A percentile compares a stretch with the other conserved stretches of the same genome.
Conservation (phyloP, 2,888 invertebrate genomes). For the Harpalus rufipes region DNA sequence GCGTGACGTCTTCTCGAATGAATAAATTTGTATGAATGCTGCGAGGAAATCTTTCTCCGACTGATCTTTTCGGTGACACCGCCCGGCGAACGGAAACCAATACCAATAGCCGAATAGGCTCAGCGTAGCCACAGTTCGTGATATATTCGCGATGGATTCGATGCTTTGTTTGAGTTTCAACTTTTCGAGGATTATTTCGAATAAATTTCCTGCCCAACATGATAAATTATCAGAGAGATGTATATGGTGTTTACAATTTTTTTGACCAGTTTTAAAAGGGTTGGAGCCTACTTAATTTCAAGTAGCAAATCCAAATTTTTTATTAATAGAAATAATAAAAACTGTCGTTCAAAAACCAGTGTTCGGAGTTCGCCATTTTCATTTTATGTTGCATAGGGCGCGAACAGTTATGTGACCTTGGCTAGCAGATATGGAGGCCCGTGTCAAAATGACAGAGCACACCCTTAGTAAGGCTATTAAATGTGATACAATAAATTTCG, state of each 20-base stretch:
- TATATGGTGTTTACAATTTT: neutral
- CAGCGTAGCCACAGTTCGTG: neutral
- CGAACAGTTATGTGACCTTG: too few relatives aligned
- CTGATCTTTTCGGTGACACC: slow-evolving; percentile 53
- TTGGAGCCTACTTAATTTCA: too few relatives aligned
- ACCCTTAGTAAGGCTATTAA: too few relatives aligned
- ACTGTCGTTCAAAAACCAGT: too few relatives aligned
- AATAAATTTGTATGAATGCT: slow-evolving; percentile 53
- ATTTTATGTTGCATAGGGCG: too few relatives aligned
- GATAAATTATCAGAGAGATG: neutral
- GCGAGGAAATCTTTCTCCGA: slow-evolving; percentile 30
- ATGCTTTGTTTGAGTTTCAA: neutral
- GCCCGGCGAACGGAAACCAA: slow-evolving; percentile 17
- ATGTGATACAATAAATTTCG: too few relatives aligned
- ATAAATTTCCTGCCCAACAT: slow-evolving; percentile 5
- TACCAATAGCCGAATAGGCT: slow-evolving; percentile 11
- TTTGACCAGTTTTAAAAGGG: too few relatives aligned
- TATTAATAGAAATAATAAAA: too few relatives aligned
- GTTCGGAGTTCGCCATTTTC: too few relatives aligned
- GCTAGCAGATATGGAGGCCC: too few relatives aligned
- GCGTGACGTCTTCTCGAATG: slow-evolving; percentile 48
- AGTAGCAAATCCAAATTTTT: too few relatives aligned
- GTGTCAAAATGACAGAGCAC: too few relatives aligned
- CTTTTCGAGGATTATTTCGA: neutral
- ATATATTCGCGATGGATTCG: slow-evolving; percentile 22